phyloP scores from a whole-genome alignment of 2,113 vertebrate species.

The Calonectris borealis region DNA sequence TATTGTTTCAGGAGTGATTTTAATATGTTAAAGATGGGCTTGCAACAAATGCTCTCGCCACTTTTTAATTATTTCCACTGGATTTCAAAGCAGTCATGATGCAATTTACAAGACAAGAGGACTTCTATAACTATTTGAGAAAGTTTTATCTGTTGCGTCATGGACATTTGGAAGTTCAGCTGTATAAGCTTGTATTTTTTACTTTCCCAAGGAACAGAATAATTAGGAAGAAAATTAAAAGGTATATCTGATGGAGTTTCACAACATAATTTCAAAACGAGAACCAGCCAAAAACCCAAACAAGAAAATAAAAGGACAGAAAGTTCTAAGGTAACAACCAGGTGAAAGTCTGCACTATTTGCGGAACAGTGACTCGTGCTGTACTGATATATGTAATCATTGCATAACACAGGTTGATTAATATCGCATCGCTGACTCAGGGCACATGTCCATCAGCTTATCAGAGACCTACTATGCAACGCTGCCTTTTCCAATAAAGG shows the following conservation, averaged over 20 bases:
- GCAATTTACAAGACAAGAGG: constrained; percentile 42
- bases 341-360: background rate
- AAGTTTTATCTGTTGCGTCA: constrained; percentile 36
- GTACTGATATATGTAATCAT: background rate
- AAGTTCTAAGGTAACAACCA: background rate
- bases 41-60: constrained; percentile 40
- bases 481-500: background rate
- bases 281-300: background rate
- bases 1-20: constrained; percentile 61
- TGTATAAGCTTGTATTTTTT: background rate
- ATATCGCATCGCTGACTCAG: background rate
- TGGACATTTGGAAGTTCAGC: background rate
- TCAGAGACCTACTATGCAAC: background rate
- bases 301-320: background rate
- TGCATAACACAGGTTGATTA: background rate
- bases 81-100: constrained; percentile 47
- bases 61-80: constrained; percentile 62
- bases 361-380: background rate
- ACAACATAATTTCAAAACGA: background rate
- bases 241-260: background rate
- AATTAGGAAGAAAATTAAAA: background rate
- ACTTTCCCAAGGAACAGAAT: background rate
- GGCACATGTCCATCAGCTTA: background rate
- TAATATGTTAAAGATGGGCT: constrained; percentile 67
- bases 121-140: constrained; percentile 7